phyloP scores from a whole-genome alignment of 2,113 vertebrate species.

The Sapajus apella region DNA sequence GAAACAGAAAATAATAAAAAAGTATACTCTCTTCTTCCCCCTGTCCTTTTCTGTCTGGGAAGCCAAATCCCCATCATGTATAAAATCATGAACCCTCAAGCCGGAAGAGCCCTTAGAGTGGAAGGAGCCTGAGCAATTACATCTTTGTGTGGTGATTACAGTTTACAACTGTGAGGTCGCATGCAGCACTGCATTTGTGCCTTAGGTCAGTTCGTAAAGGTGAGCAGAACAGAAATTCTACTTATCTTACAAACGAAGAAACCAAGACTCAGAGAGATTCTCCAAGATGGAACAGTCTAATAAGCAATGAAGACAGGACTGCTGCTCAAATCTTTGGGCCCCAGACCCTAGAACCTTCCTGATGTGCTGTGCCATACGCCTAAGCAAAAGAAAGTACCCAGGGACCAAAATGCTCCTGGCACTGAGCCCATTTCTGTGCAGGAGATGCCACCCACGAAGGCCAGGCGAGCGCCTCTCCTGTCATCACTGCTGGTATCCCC shows the following conservation, averaged over 20 bases:
- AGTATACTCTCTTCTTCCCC: neutral
- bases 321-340: neutral
- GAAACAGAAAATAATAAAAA: constrained; percentile 43
- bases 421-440: neutral
- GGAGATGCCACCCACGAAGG: neutral
- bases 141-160: constrained; percentile 5
- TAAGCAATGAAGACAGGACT: neutral
- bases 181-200: neutral
- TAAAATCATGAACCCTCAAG: constrained; percentile 9
- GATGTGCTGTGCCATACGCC: neutral
- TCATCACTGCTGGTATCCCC: neutral
- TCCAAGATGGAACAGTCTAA: constrained; percentile 37
- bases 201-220: neutral
- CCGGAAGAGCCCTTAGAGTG: neutral
- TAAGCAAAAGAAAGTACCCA: constrained; percentile 20
- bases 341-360: neutral
- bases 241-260: constrained; percentile 35
- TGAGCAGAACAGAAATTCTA: neutral
- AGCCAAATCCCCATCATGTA: neutral
- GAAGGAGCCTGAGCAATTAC: neutral
- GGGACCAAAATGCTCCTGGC: neutral
- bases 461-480: neutral
- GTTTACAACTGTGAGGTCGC: neutral
- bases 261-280: constrained; percentile 1
- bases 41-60: neutral